A percentile compares a stretch with the other conserved stretches of the same genome.
phyloP scores from a whole-genome alignment of 2,113 vertebrate species.

The Solea senegalensis region DNA sequence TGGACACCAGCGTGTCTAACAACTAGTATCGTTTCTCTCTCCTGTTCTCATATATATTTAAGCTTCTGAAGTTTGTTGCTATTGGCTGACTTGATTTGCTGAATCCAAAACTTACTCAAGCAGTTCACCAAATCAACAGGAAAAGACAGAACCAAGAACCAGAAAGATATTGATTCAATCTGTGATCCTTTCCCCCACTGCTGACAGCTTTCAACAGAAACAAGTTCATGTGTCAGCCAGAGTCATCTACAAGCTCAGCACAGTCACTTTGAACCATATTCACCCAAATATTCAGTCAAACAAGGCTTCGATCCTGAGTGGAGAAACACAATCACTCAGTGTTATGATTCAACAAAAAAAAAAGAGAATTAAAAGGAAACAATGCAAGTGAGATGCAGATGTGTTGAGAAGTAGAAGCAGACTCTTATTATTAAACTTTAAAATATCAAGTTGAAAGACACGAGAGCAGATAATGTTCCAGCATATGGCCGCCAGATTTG shows the following conservation, averaged over 20 bases:
- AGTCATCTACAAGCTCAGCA: slow-evolving; percentile 31
- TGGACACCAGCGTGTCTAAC: too few relatives aligned
- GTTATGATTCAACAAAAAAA: slow-evolving; percentile 66
- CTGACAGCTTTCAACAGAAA: slow-evolving; percentile 30
- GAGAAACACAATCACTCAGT: slow-evolving; percentile 49
- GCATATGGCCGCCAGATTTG: slow-evolving; percentile 74
- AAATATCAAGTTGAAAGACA: slow-evolving; percentile 53
- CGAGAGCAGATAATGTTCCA: slow-evolving; percentile 47
- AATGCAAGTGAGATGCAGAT: slow-evolving; percentile 45
- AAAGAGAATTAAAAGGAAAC: slow-evolving; percentile 23
- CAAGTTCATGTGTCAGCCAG: slow-evolving; percentile 12
- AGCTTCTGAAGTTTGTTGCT: too few relatives aligned
- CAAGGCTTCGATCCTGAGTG: slow-evolving; percentile 27
- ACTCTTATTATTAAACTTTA: slow-evolving; percentile 34
- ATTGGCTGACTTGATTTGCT: too few relatives aligned
- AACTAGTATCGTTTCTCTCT: too few relatives aligned
- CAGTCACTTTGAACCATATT: slow-evolving; percentile 29
- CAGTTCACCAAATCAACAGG: too few relatives aligned
- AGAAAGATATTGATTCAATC: slow-evolving; percentile 18
- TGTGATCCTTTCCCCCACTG: slow-evolving; percentile 20
- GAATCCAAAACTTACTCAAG: too few relatives aligned
- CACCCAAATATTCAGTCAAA: neutral
- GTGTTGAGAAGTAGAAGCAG: slow-evolving; percentile 31
- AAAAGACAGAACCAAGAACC: slow-evolving; percentile 10
- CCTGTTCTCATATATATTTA: too few relatives aligned